Base-by-base conservation (phyloP, 2,113 vertebrate species). In the Zosterops pallidus region DNA sequence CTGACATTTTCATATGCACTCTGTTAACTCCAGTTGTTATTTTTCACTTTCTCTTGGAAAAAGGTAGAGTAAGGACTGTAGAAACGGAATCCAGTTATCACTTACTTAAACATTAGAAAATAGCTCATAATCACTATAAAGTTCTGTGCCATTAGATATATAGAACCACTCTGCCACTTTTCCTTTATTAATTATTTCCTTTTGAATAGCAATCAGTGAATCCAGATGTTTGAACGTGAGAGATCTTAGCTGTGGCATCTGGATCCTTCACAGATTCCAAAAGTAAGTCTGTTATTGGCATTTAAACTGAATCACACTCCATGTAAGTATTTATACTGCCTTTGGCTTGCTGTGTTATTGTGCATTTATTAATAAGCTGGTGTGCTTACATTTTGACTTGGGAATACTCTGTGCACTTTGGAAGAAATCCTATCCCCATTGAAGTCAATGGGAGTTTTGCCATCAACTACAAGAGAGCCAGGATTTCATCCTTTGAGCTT, bases 111-210 rank as follows among this genome's bases (percentile, higher is more conserved):
- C 57, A 50, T 72, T 80, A 91, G 80, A 94, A 91, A 83, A 63
- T 46, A 94, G 55, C 67, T 95, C 64, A 67, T 81, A 95, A 93
- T 95, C 67, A 72, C 90, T 52, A 49, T 59, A 52, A 91, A 93
- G 82, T 62, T 33, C 33, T 78, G 59, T 88, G 82, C 60, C 85
- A 81, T 95, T 90, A 92, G 68, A 90, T 83, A 90, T 81, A 94
- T 68, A 92, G 79, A 90, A 96, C 79, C 90, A 88, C 55, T 90
- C 91, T 90, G 94, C 68, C 95, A 92, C 85, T 88, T 97, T 72
- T 76, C 55, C 90, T 77, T 95, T 97, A 96, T 97, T 97, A 94
- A 97, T 97, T 96, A 88, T 95, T 96, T 97, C 95, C 95, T 95
- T 94, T 88, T 81, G 93, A 94, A 90, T 35, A 80, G 68, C 60